phyloP scores from a whole-genome alignment of 2,888 invertebrate genomes.

The Blomia tropicalis region DNA sequence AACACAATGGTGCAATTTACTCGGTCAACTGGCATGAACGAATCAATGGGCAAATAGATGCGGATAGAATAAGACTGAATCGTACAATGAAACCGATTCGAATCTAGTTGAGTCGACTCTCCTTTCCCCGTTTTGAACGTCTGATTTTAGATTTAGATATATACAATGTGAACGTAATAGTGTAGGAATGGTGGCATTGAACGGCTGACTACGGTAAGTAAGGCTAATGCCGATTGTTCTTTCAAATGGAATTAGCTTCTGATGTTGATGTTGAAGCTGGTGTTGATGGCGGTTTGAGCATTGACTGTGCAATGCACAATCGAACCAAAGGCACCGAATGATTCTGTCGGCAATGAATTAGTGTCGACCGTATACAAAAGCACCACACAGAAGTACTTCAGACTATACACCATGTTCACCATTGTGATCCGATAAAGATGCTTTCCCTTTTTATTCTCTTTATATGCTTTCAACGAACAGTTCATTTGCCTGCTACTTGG shows the following conservation, averaged over 20 bases:
- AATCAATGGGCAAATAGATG: not conserved
- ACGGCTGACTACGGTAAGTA: not conserved
- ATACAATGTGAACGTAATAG: no score
- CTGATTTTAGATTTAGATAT: no score
- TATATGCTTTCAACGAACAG: not conserved
- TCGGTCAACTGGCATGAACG: not conserved
- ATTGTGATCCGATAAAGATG: not conserved
- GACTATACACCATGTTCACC: no score
- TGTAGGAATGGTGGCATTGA: not conserved
- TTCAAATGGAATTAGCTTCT: not conserved
- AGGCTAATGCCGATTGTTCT: slow-evolving; percentile 7
- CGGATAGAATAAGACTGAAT: not conserved
- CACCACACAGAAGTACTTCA: not conserved
- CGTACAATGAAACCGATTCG: no score
- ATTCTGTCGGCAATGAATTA: not conserved
- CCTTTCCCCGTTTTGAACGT: no score
- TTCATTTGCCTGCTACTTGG: not conserved
- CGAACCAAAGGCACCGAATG: no score
- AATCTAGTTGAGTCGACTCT: not conserved
- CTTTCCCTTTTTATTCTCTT: not conserved
- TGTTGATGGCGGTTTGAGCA: no score
- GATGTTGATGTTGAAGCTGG: not conserved
- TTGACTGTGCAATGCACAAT: no score
- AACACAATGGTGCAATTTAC: not conserved
- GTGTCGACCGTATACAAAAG: not conserved